These are phyloP conservation scores for Napeogenes inachia DNA, from an alignment of 2,888 invertebrate species.

Conservation along the genomic window DNA sequence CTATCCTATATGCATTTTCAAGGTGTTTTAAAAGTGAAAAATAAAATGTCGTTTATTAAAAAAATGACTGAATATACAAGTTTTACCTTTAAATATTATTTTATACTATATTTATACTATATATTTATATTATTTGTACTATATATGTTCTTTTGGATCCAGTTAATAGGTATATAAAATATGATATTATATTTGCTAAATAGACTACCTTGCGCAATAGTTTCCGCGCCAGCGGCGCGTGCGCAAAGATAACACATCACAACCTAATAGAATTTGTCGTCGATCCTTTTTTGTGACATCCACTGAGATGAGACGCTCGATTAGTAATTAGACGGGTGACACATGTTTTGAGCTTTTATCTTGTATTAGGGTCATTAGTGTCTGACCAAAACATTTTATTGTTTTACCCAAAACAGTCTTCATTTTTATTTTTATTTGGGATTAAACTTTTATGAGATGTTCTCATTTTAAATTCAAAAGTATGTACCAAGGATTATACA, in stretches of 20 bases:
- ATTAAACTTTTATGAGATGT: conserved; percentile 11
- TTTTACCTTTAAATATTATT: no score
- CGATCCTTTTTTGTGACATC: conserved; percentile 60
- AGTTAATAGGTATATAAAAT: background rate
- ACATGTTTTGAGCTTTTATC: conserved; percentile 70
- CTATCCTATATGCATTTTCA: no score
- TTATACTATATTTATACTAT: no score
- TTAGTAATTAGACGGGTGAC: conserved; percentile 74
- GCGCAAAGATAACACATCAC: conserved; percentile 56
- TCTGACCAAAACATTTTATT: conserved; percentile 47
- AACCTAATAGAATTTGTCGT: conserved; percentile 63
- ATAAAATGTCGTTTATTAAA: no score
- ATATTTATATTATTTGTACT: no score
- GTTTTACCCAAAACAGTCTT: conserved; percentile 35
- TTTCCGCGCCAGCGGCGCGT: conserved; percentile 36
- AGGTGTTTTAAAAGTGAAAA: no score
- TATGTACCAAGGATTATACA: conserved; percentile 5
- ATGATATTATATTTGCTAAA: background rate
- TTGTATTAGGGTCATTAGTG: conserved; percentile 60
- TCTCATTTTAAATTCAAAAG: conserved; percentile 23
- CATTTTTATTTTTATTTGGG: conserved; percentile 30
- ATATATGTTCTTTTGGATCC: no score
- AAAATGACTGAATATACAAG: no score
- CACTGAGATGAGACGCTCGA: conserved; percentile 63
- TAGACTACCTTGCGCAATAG: background rate